Evolutionary conservation across 2,797 vertebrate species (phyloP).

Genomic region (Hemibagrus guttatus): DNA sequence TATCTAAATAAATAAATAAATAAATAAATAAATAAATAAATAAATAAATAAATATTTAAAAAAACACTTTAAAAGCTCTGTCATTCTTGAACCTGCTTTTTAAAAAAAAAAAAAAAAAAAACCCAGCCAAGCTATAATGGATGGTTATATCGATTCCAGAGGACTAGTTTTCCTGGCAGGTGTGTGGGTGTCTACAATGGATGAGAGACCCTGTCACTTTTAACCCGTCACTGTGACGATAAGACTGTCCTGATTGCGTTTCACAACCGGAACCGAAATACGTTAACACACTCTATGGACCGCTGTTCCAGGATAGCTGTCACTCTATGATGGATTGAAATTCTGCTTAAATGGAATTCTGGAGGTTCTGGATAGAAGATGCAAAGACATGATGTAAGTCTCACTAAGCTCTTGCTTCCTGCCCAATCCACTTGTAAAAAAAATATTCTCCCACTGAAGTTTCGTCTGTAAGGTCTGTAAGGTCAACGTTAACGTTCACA

Average conservation of each 20-base stretch:
- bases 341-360: constrained; percentile 45
- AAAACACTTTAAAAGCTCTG: neutral
- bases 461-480: constrained; percentile 26
- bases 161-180: neutral
- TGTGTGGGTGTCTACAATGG: constrained; percentile 33
- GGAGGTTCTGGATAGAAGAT: constrained; percentile 35
- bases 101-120: too few relatives aligned
- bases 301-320: constrained; percentile 34
- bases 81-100: neutral
- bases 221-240: constrained; percentile 35
- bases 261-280: constrained; percentile 30
- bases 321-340: constrained; percentile 36
- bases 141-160: neutral
- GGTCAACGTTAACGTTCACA: constrained; percentile 23
- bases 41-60: neutral
- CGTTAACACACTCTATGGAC: constrained; percentile 24
- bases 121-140: neutral
- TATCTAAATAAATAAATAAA: neutral
- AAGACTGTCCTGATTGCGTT: constrained; percentile 39
- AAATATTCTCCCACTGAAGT: constrained; percentile 32
- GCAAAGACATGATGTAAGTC: constrained; percentile 22
- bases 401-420: constrained; percentile 32
- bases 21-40: neutral
- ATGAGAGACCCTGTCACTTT: constrained; percentile 38
- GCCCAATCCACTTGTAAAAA: constrained; percentile 26